A percentile compares a stretch with the other conserved stretches of the same genome.
Conservation (phyloP, 2,888 invertebrate genomes). For the Yponomeuta malinellus region DNA sequence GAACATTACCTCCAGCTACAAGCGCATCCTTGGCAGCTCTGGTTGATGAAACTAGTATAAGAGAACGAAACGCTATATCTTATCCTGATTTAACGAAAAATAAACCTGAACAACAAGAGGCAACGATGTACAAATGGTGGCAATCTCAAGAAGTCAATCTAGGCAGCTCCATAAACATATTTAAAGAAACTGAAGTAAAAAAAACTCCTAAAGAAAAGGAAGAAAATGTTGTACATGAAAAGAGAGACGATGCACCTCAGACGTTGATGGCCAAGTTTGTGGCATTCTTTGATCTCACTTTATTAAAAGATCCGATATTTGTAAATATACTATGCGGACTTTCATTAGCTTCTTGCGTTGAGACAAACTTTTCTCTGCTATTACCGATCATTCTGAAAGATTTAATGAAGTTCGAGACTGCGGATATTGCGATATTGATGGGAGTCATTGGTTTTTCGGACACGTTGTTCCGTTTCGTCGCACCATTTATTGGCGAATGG, state of each 20-base stretch:
- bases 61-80: conserved; percentile 57
- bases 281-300: conserved; percentile 78
- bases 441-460: conserved; percentile 76
- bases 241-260: conserved; percentile 35
- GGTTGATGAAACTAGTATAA: conserved; percentile 38
- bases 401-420: conserved; percentile 73
- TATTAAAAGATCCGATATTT: conserved; percentile 80
- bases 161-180: conserved; percentile 77
- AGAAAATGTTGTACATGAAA: conserved; percentile 36
- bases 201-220: conserved; percentile 20
- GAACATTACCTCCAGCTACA: conserved; percentile 37
- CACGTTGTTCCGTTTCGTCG: conserved; percentile 76
- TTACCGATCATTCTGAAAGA: conserved; percentile 81
- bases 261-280: conserved; percentile 49
- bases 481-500: conserved; percentile 81
- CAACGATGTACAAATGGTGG: conserved; percentile 71
- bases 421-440: conserved; percentile 78
- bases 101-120: conserved; percentile 37
- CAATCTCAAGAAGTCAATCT: conserved; percentile 75
- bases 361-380: conserved; percentile 80
- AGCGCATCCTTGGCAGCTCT: conserved; percentile 61
- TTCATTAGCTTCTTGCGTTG: conserved; percentile 80
- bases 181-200: conserved; percentile 41
- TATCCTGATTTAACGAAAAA: conserved; percentile 58
- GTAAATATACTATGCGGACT: conserved; percentile 81